These are phyloP conservation scores for Columba guinea DNA, from an alignment of 2,797 vertebrate genomes.

Conservation along the genomic window DNA sequence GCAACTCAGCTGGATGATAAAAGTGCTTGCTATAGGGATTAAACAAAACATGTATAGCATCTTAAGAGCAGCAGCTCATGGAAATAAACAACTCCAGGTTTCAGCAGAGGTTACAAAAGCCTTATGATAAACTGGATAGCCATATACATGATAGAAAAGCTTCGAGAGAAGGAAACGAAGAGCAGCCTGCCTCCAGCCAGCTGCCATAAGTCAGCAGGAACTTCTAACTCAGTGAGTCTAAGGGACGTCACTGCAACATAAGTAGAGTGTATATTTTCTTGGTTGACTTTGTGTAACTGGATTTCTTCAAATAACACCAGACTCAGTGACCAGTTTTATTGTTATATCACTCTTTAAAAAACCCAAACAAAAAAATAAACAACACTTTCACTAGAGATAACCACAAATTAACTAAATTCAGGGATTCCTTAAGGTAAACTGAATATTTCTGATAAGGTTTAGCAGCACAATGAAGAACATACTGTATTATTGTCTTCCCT, in stretches of 20 bases:
- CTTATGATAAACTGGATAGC: not conserved
- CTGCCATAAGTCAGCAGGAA: not conserved
- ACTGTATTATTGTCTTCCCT: not conserved
- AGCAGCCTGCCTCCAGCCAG: not conserved
- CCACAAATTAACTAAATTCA: not conserved
- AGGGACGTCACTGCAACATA: not conserved
- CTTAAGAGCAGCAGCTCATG: not conserved
- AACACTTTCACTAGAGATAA: not conserved
- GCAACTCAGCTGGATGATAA: constrained; percentile 11
- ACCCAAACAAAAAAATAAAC: no score
- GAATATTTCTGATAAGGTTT: not conserved
- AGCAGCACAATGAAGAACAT: not conserved
- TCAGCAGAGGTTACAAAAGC: not conserved
- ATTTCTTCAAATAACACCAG: not conserved
- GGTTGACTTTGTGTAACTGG: not conserved
- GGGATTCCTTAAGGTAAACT: not conserved
- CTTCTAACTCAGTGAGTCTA: not conserved
- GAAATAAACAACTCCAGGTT: not conserved
- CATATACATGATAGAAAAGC: not conserved
- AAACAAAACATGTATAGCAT: constrained; percentile 15
- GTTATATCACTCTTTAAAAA: not conserved
- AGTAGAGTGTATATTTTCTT: not conserved
- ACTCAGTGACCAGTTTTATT: not conserved
- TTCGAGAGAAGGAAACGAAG: not conserved
- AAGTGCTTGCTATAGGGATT: constrained; percentile 24